phyloP scores from a whole-genome alignment of 2,888 invertebrate genomes.

The Marronus borbonicus region DNA sequence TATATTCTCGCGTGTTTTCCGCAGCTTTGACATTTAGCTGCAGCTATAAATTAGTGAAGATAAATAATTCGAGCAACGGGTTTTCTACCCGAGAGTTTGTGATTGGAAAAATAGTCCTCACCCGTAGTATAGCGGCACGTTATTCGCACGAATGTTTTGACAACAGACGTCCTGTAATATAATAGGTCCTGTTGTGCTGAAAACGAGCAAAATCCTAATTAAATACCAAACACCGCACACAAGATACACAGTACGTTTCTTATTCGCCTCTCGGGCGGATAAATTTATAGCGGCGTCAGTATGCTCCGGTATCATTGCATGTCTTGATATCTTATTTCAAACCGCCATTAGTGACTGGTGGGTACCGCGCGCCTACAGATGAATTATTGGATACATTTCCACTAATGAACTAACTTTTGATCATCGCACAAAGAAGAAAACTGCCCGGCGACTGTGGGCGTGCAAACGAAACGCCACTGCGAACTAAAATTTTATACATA shows the following conservation, averaged over 20 bases:
- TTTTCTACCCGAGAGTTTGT: neutral
- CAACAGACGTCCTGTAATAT: conserved; percentile 54
- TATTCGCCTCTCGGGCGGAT: conserved; percentile 63
- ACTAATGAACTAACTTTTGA: conserved; percentile 70
- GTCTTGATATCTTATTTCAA: conserved; percentile 71
- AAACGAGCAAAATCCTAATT: conserved; percentile 62
- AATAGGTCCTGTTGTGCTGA: conserved; percentile 54
- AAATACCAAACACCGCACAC: conserved; percentile 58
- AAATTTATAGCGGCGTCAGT: conserved; percentile 64
- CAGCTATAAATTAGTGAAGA: conserved; percentile 14
- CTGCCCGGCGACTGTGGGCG: conserved; percentile 15
- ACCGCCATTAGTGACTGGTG: conserved; percentile 68
- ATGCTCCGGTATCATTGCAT: conserved; percentile 68
- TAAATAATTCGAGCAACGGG: neutral
- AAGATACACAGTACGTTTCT: conserved; percentile 62
- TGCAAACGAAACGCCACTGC: conserved; percentile 1
- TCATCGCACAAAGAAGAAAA: conserved; percentile 61
- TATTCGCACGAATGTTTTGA: conserved; percentile 55
- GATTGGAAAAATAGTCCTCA: neutral
- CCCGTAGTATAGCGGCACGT: neutral
- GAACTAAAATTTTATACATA: conserved; percentile 22
- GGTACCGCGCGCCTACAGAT: conserved; percentile 64
- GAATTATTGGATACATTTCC: conserved; percentile 70
- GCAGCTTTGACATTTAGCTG: neutral
- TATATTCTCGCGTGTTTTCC: conserved; percentile 3